phyloP scores from a whole-genome alignment of 1,140 invertebrate genomes.

The Cherax destructor region DNA sequence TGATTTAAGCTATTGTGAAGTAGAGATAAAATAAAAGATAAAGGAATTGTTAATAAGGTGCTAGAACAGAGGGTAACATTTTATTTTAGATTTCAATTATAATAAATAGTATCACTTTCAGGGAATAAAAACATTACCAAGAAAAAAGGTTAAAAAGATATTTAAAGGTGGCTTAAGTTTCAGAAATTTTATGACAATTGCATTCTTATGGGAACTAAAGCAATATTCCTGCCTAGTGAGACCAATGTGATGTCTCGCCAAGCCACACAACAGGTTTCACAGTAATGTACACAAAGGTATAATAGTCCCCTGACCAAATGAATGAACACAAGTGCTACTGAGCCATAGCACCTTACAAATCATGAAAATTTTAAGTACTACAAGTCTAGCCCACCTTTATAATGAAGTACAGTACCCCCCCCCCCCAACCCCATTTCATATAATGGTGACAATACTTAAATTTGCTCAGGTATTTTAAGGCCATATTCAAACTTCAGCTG shows the following conservation, averaged over 20 bases:
- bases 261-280: not conserved
- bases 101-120: too few relatives aligned
- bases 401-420: too few relatives aligned
- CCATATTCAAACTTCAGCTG: not conserved
- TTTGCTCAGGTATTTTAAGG: not conserved
- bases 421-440: not conserved
- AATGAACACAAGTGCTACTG: not conserved
- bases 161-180: not conserved
- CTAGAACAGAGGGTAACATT: too few relatives aligned
- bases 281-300: not conserved
- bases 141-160: too few relatives aligned
- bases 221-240: not conserved
- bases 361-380: not conserved
- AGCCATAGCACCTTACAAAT: not conserved
- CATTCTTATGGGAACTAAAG: not conserved
- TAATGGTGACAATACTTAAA: not conserved
- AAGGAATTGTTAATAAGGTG: too few relatives aligned
- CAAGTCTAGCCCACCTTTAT: too few relatives aligned
- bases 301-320: not conserved
- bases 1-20: too few relatives aligned
- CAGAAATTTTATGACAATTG: not conserved
- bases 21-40: too few relatives aligned
- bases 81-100: too few relatives aligned
- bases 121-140: too few relatives aligned
- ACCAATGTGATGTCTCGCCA: not conserved